Evolutionary conservation across 2,113 vertebrate species (phyloP).

Genomic region (Amazona vittata): DNA sequence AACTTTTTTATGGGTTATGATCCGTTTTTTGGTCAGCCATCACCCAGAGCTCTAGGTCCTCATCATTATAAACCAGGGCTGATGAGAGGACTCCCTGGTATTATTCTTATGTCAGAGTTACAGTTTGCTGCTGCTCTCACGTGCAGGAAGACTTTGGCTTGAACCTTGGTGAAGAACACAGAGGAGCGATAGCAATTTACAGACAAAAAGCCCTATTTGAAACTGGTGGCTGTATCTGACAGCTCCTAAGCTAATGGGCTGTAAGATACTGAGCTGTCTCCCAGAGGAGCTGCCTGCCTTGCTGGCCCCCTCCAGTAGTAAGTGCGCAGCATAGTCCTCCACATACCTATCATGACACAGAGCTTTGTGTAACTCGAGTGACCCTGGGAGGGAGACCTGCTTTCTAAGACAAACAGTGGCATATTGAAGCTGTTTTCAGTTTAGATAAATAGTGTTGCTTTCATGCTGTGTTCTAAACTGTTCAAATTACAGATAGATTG

Average conservation of each 20-base stretch:
- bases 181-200: not conserved
- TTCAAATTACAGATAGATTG: not conserved
- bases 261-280: accelerated
- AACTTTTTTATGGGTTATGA: not conserved
- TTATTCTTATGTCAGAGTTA: not conserved
- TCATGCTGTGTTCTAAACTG: not conserved
- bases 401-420: not conserved
- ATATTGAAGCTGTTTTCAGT: not conserved
- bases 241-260: not conserved
- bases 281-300: not conserved
- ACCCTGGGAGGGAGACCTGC: not conserved
- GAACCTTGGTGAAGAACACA: not conserved
- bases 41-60: not conserved
- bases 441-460: not conserved
- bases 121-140: not conserved
- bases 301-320: not conserved
- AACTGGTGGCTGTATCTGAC: not conserved
- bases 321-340: not conserved
- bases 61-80: not conserved
- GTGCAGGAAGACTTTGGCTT: not conserved
- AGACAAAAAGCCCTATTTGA: not conserved
- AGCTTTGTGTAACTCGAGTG: not conserved
- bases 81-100: not conserved
- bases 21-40: not conserved
- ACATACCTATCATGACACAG: not conserved